Percentiles rank a stretch among this genome's conserved stretches.
Evolutionary conservation across 2,797 vertebrate genomes (phyloP).

Genomic region (Florisuga fusca): DNA sequence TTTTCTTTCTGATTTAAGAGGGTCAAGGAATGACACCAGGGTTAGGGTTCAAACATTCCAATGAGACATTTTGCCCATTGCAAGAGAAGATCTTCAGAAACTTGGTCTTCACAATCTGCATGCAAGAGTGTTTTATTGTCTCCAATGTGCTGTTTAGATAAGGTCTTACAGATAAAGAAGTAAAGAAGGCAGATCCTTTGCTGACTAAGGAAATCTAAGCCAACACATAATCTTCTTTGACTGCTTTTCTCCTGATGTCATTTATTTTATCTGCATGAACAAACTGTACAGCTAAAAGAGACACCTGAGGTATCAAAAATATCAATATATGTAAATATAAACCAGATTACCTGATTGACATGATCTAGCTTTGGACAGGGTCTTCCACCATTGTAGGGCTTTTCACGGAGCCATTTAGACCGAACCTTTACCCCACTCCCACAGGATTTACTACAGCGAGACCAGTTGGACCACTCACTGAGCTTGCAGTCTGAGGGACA

Average conservation of each 20-base stretch:
- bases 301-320: background rate
- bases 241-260: background rate
- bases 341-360: constrained; percentile 89
- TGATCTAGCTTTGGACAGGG: constrained; percentile 98
- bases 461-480: constrained; percentile 99
- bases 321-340: background rate
- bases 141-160: background rate
- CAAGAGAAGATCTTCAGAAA: background rate
- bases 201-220: background rate
- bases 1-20: background rate
- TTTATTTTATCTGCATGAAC: background rate
- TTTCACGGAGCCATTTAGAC: constrained; percentile 98
- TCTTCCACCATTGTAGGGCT: constrained; percentile 95
- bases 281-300: background rate
- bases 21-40: background rate
- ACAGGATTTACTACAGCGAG: constrained; percentile 96
- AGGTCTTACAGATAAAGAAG: background rate
- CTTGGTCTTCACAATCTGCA: background rate
- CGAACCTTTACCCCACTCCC: constrained; percentile 97
- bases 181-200: background rate
- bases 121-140: background rate
- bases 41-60: background rate
- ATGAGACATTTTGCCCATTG: background rate
- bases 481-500: constrained; percentile 98
- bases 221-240: background rate